phyloP scores from a whole-genome alignment of 2,888 invertebrate species.

The Bombylius major region DNA sequence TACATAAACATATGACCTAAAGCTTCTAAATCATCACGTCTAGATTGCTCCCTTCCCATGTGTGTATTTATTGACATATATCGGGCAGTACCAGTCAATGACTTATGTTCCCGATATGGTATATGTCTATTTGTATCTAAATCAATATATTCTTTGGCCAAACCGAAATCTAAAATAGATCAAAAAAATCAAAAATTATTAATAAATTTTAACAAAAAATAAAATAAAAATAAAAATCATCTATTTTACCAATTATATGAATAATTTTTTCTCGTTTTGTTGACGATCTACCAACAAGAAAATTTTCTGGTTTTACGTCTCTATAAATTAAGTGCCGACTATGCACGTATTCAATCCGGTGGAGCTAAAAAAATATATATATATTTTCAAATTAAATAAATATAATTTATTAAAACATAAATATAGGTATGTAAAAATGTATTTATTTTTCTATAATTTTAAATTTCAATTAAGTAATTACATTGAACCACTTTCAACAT shows the following conservation, averaged over 20 bases:
- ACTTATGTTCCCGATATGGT: conserved; percentile 99
- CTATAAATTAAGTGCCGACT: conserved; percentile 97
- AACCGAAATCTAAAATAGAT: conserved; percentile 80
- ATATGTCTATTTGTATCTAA: conserved; percentile 99
- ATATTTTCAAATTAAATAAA: too few species aligned
- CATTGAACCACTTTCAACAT: too few species aligned
- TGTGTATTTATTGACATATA: conserved; percentile 99
- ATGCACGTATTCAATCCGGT: conserved; percentile 99
- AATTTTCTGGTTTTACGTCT: conserved; percentile 99
- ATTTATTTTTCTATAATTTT: neutral
- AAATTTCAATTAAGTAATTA: too few species aligned
- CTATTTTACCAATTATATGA: conserved; percentile 81
- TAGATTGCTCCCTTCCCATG: conserved; percentile 99
- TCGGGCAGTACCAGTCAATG: conserved; percentile 97
- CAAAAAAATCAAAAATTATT: neutral
- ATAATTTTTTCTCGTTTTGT: conserved; percentile 97
- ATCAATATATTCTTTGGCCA: conserved; percentile 99
- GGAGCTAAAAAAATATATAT: conserved; percentile 50
- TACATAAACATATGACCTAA: conserved; percentile 99
- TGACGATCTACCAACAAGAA: conserved; percentile 95
- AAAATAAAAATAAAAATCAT: neutral
- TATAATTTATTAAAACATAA: neutral
- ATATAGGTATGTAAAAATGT: neutral
- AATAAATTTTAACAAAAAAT: neutral
- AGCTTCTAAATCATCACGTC: conserved; percentile 98